Evolutionary conservation across 2,113 vertebrate genomes (phyloP).

Genomic region (Struthio camelus): DNA sequence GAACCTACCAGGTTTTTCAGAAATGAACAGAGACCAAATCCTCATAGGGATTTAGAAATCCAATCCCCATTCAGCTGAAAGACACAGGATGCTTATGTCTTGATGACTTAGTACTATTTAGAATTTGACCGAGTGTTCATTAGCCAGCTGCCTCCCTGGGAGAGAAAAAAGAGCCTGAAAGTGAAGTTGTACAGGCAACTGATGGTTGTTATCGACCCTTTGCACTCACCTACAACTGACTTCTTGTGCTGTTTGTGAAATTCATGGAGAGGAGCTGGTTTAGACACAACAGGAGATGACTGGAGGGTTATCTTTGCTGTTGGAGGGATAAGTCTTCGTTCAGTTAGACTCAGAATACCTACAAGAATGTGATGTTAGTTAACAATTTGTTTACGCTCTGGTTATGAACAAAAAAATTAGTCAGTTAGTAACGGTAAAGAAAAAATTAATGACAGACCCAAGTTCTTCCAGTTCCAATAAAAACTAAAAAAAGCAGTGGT

Average conservation of each 20-base stretch:
- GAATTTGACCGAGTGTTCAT: not conserved
- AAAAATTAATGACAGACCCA: not conserved
- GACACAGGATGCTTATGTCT: not conserved
- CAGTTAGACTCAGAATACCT: constrained; percentile 69
- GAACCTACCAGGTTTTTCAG: not conserved
- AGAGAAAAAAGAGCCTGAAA: not conserved
- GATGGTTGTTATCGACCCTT: not conserved
- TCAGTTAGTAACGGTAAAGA: not conserved
- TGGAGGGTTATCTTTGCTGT: constrained; percentile 62
- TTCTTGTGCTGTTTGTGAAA: constrained; percentile 54
- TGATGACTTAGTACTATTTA: not conserved
- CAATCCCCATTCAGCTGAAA: not conserved
- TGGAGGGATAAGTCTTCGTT: constrained; percentile 69
- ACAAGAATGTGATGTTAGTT: not conserved
- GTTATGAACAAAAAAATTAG: not conserved
- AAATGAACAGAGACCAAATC: not conserved
- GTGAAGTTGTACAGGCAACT: not conserved
- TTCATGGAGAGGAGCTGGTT: constrained; percentile 50
- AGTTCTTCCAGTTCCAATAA: not conserved
- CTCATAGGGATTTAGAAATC: not conserved
- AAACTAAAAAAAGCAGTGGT: not conserved
- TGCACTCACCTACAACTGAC: constrained; percentile 48
- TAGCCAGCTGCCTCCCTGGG: not conserved
- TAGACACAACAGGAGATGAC: constrained; percentile 57
- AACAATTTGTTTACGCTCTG: not conserved